These are phyloP conservation scores for Napeogenes inachia DNA, from an alignment of 2,888 invertebrate species.

Conservation along the genomic window DNA sequence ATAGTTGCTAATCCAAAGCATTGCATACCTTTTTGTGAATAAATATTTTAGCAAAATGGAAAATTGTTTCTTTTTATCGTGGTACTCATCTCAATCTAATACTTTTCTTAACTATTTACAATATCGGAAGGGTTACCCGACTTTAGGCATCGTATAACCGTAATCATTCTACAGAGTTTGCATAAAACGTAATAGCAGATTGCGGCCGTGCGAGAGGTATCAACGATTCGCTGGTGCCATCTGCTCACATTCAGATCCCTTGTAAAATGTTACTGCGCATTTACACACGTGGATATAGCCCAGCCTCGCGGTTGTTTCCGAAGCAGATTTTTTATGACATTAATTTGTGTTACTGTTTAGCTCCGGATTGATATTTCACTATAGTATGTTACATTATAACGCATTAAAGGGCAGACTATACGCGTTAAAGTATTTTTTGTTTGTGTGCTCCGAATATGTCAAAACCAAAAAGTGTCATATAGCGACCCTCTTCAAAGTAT, in stretches of 20 bases:
- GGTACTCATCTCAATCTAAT: slow-evolving; percentile 1
- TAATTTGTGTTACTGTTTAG: slow-evolving; percentile 72
- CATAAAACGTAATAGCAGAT: slow-evolving; percentile 74
- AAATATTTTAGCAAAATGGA: too few relatives aligned
- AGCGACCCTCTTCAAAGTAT: slow-evolving; percentile 18
- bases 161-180: slow-evolving; percentile 67
- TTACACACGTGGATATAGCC: slow-evolving; percentile 70
- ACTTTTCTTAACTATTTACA: slow-evolving; percentile 12
- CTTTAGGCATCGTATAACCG: slow-evolving; percentile 51
- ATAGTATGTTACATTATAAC: slow-evolving; percentile 26
- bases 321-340: slow-evolving; percentile 70
- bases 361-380: slow-evolving; percentile 55
- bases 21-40: too few relatives aligned
- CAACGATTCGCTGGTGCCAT: slow-evolving; percentile 71
- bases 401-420: background rate
- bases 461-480: slow-evolving; percentile 15
- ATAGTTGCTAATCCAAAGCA: too few relatives aligned
- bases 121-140: slow-evolving; percentile 21
- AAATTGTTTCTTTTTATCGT: too few relatives aligned
- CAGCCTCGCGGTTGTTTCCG: slow-evolving; percentile 64
- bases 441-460: slow-evolving; percentile 3
- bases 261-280: slow-evolving; percentile 76
- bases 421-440: background rate
- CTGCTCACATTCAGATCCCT: slow-evolving; percentile 74
- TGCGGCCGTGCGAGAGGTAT: slow-evolving; percentile 64